These are phyloP conservation scores for Pararge aegeria DNA, from an alignment of 1,140 invertebrate species.

Conservation along the genomic window DNA sequence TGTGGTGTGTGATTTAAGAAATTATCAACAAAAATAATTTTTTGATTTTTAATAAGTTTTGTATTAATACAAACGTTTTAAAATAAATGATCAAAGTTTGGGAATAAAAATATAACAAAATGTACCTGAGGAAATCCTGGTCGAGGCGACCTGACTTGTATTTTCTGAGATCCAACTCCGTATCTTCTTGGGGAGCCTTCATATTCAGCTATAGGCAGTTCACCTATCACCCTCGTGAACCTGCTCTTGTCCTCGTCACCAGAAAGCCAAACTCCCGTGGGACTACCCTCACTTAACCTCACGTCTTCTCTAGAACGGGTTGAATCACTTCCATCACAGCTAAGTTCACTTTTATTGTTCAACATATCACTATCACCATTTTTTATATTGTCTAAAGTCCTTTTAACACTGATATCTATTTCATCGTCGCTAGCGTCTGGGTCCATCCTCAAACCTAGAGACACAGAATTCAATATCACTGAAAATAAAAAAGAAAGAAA, in stretches of 20 bases:
- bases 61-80: too few species aligned
- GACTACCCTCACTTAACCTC: slow-evolving; percentile 58
- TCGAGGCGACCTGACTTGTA: slow-evolving; percentile 58
- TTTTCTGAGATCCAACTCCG: slow-evolving; percentile 80
- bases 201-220: slow-evolving; percentile 93
- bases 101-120: too few species aligned
- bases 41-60: too few species aligned
- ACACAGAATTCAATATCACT: slow-evolving; percentile 79
- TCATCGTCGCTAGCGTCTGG: slow-evolving; percentile 76
- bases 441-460: slow-evolving; percentile 77
- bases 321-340: slow-evolving; percentile 63
- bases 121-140: slow-evolving; percentile 79
- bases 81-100: too few species aligned
- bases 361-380: slow-evolving; percentile 72
- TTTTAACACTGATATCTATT: slow-evolving; percentile 74
- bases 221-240: slow-evolving; percentile 91
- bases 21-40: too few species aligned
- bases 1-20: too few species aligned
- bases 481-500: slow-evolving; percentile 75
- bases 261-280: slow-evolving; percentile 59
- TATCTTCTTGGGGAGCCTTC: slow-evolving; percentile 94
- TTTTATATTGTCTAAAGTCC: slow-evolving; percentile 77
- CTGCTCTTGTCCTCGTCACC: slow-evolving; percentile 81
- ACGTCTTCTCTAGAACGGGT: slow-evolving; percentile 54
- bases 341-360: slow-evolving; percentile 69